Evolutionary conservation across 1,140 invertebrate species (phyloP), one percentile per base, ranked within the genome.

Genomic region (Sinella curviseta): DNA sequence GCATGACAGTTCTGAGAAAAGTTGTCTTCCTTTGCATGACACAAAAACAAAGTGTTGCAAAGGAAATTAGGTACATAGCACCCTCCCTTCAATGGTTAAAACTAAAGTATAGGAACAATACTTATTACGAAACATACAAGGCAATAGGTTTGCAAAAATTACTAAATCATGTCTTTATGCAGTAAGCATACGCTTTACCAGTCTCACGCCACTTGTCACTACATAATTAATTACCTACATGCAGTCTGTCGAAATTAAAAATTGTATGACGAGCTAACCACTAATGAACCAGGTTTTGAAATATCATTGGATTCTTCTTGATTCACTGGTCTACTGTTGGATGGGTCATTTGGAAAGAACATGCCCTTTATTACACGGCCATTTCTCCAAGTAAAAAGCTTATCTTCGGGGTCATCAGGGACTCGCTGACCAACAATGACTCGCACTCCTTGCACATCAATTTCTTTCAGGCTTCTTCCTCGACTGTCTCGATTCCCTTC

Each of bases 361-460:
- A 70, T 70, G 30, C 65, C 65, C 31, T 70, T 70, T 8, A 70
- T 70, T 12, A 70, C 65, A 70, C 65, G 65, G 8, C 65, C 65
- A 70, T 70, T 70, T 33, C 65, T 70, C 65, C 65, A 70, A 31
- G 65, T 70, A 70, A 70, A 70, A 14, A 70, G 24, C 24, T 70
- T 70, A 33, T 70, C 65, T 30, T 31, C 65, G 12, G 65, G 65
- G n/a, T 70, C 65, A n/a, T 70, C 65, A 3, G 65, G 65, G 8
- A 70, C 65, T 8, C 65, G 26, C n/a, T 70, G 65, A n/a, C 74
- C 74, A 20, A 75, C 74, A 54, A 75, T 75, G 4, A 75, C 39
- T 8, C 39, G 34, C 2, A 75, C 74, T 36, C 74, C 74, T 75
- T 75, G 74, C 1, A 75, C 74, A 48, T 75, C 74, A 75, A 75